Conservation (phyloP, 2,797 vertebrate genomes). For the Hippopotamyrus pictus region DNA sequence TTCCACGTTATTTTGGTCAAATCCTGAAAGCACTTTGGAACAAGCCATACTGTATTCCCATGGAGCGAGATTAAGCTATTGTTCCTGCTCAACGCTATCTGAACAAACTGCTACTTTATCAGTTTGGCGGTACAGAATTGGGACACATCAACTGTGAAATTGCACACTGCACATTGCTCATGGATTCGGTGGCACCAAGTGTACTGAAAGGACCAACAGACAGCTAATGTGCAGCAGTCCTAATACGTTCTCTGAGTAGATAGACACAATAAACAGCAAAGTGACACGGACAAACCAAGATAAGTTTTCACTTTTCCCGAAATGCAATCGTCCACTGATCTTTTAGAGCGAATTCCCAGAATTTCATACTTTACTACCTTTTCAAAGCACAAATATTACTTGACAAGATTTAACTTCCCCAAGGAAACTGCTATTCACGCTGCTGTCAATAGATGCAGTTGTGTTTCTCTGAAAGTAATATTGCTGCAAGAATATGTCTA, state of each 20-base stretch:
- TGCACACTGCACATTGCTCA: constrained; percentile 16
- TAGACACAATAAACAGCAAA: constrained; percentile 6
- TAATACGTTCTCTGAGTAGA: background rate
- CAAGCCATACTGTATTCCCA: constrained; percentile 37
- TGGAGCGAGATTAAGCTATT: constrained; percentile 2
- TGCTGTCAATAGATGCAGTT: background rate
- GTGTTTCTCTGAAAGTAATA: background rate
- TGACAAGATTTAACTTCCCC: background rate
- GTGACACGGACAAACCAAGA: background rate
- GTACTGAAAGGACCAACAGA: background rate
- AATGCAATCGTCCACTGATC: background rate
- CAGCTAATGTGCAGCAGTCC: background rate
- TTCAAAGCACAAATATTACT: background rate
- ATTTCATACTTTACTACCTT: background rate
- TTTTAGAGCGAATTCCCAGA: background rate
- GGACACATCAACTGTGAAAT: constrained; percentile 5
- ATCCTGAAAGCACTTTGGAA: constrained; percentile 29
- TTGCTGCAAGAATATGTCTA: background rate
- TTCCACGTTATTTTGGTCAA: background rate
- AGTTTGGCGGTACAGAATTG: constrained; percentile 42
- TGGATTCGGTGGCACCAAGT: constrained; percentile 6
- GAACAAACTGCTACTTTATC: constrained; percentile 33
- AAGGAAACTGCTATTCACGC: background rate
- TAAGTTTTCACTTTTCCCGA: background rate
- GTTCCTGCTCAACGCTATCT: constrained; percentile 11